Evolutionary conservation across 2,797 vertebrate genomes (phyloP).

Genomic region (Brachymystax lenok): DNA sequence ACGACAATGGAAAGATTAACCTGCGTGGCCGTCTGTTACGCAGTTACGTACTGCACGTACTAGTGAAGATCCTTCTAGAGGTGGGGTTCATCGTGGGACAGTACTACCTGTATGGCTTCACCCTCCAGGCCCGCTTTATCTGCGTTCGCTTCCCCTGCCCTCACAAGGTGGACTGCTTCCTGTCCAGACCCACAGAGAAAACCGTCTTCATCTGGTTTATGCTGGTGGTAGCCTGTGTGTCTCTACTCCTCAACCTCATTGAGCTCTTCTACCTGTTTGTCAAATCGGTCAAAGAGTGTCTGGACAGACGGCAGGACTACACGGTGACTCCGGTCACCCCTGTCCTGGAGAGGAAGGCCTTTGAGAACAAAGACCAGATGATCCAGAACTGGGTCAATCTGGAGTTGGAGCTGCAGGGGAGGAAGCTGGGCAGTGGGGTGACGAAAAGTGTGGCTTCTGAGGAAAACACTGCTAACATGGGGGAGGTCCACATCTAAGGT

Average conservation of each 20-base stretch:
- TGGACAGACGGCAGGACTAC: constrained; percentile 73
- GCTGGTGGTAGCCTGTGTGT: constrained; percentile 87
- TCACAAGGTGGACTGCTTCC: constrained; percentile 90
- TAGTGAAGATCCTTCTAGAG: constrained; percentile 88
- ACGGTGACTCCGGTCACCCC: constrained; percentile 73
- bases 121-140: constrained; percentile 79
- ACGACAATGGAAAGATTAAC: constrained; percentile 81
- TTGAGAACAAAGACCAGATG: constrained; percentile 49
- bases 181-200: constrained; percentile 94
- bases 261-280: constrained; percentile 81
- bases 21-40: constrained; percentile 87
- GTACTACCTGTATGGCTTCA: constrained; percentile 91
- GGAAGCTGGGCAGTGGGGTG: constrained; percentile 50
- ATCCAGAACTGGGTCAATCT: constrained; percentile 72
- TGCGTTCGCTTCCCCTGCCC: constrained; percentile 86
- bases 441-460: constrained; percentile 45
- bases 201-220: constrained; percentile 97
- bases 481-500: constrained; percentile 75
- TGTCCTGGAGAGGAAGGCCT: constrained; percentile 48
- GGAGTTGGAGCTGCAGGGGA: constrained; percentile 67
- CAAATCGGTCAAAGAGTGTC: constrained; percentile 80
- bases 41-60: constrained; percentile 86
- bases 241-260: constrained; percentile 82
- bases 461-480: constrained; percentile 53
- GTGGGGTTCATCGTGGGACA: constrained; percentile 87